Percentiles rank a stretch among this genome's conserved stretches.
Conservation (phyloP, 2,113 vertebrate genomes). For the Chaenogobius annularis region DNA sequence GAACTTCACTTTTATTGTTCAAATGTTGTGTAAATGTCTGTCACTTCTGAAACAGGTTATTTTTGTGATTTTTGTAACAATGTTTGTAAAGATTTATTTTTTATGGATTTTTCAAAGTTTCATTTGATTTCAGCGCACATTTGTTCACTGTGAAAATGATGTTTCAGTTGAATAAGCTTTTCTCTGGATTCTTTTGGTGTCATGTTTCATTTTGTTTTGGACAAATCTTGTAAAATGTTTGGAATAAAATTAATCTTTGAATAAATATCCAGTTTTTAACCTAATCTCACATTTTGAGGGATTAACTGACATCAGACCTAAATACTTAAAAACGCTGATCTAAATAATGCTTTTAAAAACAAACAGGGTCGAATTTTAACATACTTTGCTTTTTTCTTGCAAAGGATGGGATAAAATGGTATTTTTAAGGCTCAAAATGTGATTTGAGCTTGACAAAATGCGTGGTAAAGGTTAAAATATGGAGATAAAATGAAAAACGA, state of each 20-base stretch:
- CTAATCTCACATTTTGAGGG: not conserved
- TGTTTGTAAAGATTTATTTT: not conserved
- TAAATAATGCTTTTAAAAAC: too few relatives aligned
- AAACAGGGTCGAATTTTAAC: too few relatives aligned
- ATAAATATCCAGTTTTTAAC: not conserved
- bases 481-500: not conserved
- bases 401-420: too few relatives aligned
- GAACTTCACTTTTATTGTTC: too few relatives aligned
- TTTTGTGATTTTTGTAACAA: not conserved
- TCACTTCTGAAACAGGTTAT: too few relatives aligned
- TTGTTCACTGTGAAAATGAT: not conserved
- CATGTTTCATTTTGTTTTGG: not conserved
- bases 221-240: not conserved
- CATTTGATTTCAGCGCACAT: not conserved
- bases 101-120: not conserved
- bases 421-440: too few relatives aligned
- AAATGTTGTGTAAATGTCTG: too few relatives aligned
- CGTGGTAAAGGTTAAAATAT: too few relatives aligned
- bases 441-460: too few relatives aligned
- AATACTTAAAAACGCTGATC: too few relatives aligned
- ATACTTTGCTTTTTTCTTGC: too few relatives aligned
- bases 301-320: too few relatives aligned
- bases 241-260: not conserved
- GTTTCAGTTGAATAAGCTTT: not conserved
- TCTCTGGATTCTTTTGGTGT: not conserved